Evolutionary conservation across 2,888 invertebrate genomes (phyloP).

Genomic region (Cheilosia grossa): DNA sequence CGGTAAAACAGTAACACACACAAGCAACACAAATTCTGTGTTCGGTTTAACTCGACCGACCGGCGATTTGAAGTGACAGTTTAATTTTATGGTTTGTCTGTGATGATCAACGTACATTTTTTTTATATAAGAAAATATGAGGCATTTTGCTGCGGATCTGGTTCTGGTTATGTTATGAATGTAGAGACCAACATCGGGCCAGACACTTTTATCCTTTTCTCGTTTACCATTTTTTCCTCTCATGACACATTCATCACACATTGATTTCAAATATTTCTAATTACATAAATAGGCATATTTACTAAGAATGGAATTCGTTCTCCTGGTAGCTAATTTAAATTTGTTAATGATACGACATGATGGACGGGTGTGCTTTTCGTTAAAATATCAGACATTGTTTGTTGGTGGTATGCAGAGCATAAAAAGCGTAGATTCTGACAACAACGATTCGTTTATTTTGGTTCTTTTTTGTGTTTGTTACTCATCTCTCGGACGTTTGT

Average conservation of each 20-base stretch:
- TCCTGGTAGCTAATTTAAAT: constrained; percentile 29
- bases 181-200: not conserved
- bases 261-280: constrained; percentile 29
- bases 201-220: constrained; percentile 17
- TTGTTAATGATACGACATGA: constrained; percentile 21
- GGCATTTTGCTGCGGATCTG: constrained; percentile 16
- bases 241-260: constrained; percentile 8
- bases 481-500: too few species aligned
- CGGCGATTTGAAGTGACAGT: constrained; percentile 83
- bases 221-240: not conserved
- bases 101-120: constrained; percentile 79
- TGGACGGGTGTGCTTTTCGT: not conserved
- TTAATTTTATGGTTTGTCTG: constrained; percentile 84
- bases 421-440: too few species aligned
- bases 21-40: constrained; percentile 30
- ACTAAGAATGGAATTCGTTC: constrained; percentile 26
- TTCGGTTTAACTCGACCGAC: constrained; percentile 68
- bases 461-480: too few species aligned
- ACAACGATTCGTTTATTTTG: too few species aligned
- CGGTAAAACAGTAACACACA: constrained; percentile 44
- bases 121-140: constrained; percentile 34
- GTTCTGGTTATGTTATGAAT: not conserved
- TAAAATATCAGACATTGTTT: too few species aligned
- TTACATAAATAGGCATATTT: constrained; percentile 15
- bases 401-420: too few species aligned